phyloP scores from a whole-genome alignment of 2,888 invertebrate species.

The Rhagonycha fulva region DNA sequence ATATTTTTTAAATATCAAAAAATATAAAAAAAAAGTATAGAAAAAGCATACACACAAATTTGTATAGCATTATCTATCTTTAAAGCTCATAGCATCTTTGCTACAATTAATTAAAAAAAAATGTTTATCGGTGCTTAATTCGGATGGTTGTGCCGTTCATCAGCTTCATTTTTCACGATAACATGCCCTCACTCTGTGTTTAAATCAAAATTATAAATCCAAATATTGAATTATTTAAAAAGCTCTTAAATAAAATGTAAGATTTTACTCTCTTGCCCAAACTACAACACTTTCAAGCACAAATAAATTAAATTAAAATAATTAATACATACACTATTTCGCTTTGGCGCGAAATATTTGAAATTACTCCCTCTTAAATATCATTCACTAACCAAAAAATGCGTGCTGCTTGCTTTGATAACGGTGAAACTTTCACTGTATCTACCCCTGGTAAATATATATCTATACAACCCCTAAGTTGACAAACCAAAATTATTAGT shows the following conservation, averaged over 20 bases:
- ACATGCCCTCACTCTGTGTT: too few species aligned
- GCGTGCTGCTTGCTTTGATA: neutral
- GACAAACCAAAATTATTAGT: neutral
- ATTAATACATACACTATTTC: neutral
- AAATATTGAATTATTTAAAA: neutral
- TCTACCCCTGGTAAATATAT: neutral
- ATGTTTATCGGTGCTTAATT: too few species aligned
- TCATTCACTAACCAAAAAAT: neutral
- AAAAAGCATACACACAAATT: too few species aligned
- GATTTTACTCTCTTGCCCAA: neutral
- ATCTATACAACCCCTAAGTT: neutral
- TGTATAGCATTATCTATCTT: too few species aligned
- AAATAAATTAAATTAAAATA: neutral
- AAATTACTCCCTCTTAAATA: neutral
- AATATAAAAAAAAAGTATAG: too few species aligned
- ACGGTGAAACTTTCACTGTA: neutral
- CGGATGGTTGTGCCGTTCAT: too few species aligned
- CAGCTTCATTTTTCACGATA: too few species aligned
- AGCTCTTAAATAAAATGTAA: neutral
- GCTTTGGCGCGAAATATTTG: neutral
- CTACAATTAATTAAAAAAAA: too few species aligned
- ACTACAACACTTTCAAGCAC: neutral
- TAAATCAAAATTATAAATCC: too few species aligned
- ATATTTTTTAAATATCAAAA: too few species aligned
- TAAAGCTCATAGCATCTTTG: too few species aligned